Evolutionary conservation across 2,888 invertebrate genomes (phyloP), one percentile per base, ranked within the genome.

Genomic region (Drosophila bunnanda): DNA sequence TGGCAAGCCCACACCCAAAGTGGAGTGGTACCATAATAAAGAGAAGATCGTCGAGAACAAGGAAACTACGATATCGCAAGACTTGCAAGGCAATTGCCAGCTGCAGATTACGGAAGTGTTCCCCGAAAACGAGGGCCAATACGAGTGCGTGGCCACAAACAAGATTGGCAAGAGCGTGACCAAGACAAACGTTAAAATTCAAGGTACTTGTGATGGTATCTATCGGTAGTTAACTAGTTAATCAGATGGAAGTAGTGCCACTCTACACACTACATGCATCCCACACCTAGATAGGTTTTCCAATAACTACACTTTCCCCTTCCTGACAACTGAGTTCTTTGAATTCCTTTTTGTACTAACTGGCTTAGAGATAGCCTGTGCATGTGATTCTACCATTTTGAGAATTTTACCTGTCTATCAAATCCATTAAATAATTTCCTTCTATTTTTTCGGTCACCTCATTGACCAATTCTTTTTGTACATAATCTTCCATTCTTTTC

Each of bases 51-150:
- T 94, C 83, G 96, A 96, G 93, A 96, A 95, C 54, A 96, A 96
- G 92, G 97, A 97, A 90, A 95, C 96, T 58, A 94, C 94, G 15
- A 94, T 96, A 59, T 94, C 94, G 41, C 96, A 97, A 91, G 95
- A 96, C 86, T 94, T 94, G 76, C 96, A 96, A 88, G 98, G 97
- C 74, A 93, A 95, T 69, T 97, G 97, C 89, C 95, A 95, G 90
- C 93, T 98, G 79, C 94, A 95, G 76, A 96, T 98, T 80, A 94
- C 95, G 76, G 97, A 98, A 94, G 97, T 97, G 57, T 97, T 97
- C 89, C 97, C 97, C 15, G 98, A 98, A 94, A 97, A 98, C 93
- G 95, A 96, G 86, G 98, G 98, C 68, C 95, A 94, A 91, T 98
- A 98, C 91, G 95, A 94, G 69, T 98, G 98, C 92, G 94, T 94